Percentiles rank a stretch among this genome's conserved stretches.
These are phyloP conservation scores for Campylomormyrus numenius DNA, from an alignment of 2,113 vertebrate genomes.

Conservation along the genomic window DNA sequence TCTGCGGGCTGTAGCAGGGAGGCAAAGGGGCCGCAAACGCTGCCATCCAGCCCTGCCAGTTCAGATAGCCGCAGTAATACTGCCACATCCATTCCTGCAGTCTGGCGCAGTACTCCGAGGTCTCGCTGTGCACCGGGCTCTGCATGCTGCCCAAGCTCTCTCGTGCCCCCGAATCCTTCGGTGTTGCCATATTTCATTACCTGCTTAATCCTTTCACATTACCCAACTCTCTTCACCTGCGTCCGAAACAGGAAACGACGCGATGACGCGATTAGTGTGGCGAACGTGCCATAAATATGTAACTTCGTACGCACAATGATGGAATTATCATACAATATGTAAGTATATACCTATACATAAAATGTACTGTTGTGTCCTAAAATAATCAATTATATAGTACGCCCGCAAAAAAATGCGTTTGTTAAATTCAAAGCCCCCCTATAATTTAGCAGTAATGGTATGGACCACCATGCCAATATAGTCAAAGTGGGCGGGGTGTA, in stretches of 20 bases:
- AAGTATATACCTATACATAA: background rate
- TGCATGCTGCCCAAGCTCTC: background rate
- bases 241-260: background rate
- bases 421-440: background rate
- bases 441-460: background rate
- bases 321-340: background rate
- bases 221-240: background rate
- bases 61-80: constrained; percentile 74
- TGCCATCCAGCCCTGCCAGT: constrained; percentile 70
- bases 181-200: constrained; percentile 29
- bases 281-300: background rate
- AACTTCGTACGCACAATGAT: background rate
- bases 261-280: background rate
- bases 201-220: background rate
- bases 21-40: constrained; percentile 50
- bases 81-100: constrained; percentile 90
- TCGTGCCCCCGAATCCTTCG: background rate
- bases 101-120: constrained; percentile 70
- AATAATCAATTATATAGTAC: background rate
- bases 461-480: background rate
- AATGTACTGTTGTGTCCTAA: background rate
- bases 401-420: background rate
- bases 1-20: constrained; percentile 21
- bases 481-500: background rate
- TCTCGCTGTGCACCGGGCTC: constrained; percentile 16